A percentile compares a stretch with the other conserved stretches of the same genome.
Conservation (phyloP, 2,113 vertebrate species). For the Lipophrys pholis region DNA sequence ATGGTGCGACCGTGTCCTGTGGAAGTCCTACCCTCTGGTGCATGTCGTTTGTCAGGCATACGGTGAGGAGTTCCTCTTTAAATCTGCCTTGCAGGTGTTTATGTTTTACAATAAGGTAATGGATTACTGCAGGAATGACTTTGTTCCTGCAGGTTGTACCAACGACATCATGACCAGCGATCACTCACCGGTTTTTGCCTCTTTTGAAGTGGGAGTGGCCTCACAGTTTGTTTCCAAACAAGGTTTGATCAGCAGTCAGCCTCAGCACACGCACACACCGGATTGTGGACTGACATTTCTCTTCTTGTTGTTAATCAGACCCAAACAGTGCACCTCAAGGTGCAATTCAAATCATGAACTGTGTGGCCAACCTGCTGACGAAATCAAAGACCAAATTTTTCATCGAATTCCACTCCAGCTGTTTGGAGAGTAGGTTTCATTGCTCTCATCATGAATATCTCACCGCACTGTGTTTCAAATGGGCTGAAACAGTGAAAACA, state of each 20-base stretch:
- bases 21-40: slow-evolving; percentile 95
- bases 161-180: slow-evolving; percentile 96
- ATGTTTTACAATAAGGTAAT: background rate
- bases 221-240: slow-evolving; percentile 98
- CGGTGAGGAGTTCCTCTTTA: slow-evolving; percentile 81
- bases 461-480: background rate
- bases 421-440: slow-evolving; percentile 89
- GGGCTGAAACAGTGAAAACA: background rate
- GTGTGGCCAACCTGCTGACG: slow-evolving; percentile 89
- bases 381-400: slow-evolving; percentile 98
- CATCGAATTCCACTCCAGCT: slow-evolving; percentile 96
- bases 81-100: background rate
- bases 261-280: background rate
- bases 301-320: slow-evolving; percentile 76
- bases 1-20: slow-evolving; percentile 97
- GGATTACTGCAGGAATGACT: background rate
- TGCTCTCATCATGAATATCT: background rate
- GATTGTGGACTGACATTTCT: background rate
- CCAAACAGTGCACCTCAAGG: slow-evolving; percentile 87
- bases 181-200: slow-evolving; percentile 96
- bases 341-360: slow-evolving; percentile 92
- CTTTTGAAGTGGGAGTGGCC: slow-evolving; percentile 96
- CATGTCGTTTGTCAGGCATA: slow-evolving; percentile 96
- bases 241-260: slow-evolving; percentile 73
- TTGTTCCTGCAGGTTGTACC: slow-evolving; percentile 88